Evolutionary conservation across 2,113 vertebrate genomes (phyloP).

Genomic region (Chloebia gouldiae): DNA sequence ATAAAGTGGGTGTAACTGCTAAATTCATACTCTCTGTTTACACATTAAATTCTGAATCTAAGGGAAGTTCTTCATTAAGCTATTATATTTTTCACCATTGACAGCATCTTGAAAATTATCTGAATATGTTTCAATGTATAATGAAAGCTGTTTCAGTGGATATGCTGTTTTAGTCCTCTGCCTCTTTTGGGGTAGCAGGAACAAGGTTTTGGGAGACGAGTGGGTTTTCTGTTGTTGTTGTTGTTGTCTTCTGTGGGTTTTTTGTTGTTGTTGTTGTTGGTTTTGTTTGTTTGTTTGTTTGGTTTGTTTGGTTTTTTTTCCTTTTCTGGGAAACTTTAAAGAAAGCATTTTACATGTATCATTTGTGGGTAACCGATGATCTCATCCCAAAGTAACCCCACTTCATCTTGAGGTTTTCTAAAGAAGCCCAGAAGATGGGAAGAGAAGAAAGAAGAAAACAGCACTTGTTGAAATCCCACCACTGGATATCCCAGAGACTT

Average conservation of each 20-base stretch:
- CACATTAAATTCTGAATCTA: neutral
- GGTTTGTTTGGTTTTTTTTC: neutral
- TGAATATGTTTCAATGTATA: neutral
- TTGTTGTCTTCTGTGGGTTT: too few species aligned
- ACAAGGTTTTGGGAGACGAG: neutral
- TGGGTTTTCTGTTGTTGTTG: neutral
- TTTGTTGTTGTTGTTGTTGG: too few species aligned
- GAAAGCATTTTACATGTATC: neutral
- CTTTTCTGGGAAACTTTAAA: neutral
- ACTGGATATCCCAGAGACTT: neutral
- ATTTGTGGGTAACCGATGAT: neutral
- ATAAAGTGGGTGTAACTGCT: neutral
- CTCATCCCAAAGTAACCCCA: neutral
- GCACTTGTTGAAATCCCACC: neutral
- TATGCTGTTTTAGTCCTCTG: neutral
- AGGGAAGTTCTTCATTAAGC: neutral
- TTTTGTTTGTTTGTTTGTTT: too few species aligned
- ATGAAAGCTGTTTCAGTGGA: neutral
- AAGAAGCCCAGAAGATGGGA: neutral
- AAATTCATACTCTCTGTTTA: neutral
- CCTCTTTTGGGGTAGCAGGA: neutral
- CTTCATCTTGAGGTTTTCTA: neutral
- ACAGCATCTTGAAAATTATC: neutral
- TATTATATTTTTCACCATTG: neutral
- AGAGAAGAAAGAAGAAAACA: neutral